Base-by-base conservation (phyloP, 2,113 vertebrate genomes). In the Antennarius striatus region DNA sequence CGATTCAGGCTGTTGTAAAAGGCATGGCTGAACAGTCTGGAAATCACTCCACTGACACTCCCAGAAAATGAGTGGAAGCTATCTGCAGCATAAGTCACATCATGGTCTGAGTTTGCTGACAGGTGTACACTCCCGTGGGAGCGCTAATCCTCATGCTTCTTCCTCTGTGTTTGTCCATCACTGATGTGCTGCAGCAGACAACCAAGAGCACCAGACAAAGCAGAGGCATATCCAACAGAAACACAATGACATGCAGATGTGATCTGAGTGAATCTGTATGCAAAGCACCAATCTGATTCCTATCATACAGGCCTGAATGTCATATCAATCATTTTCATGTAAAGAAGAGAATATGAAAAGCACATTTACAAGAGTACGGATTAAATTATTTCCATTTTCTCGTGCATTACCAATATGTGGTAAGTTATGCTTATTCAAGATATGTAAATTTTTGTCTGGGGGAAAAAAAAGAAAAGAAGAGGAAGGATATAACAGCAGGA, bases 321-420 rank as follows among this genome's bases (percentile, higher is more conserved):
- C 74, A 82, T 73, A 87, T 87, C 77, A 77, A 83, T 88, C 84
- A 87, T 89, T 84, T 88, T 73, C 80, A 85, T 88, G 68, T 77
- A 54, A 73, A 74, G 68, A 16, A 72, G 39, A 50, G 68, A 49
- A 79, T 74, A 77, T 77, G 66, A 56, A 75, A 86, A 56, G 54
- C 73, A 54, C 54, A 73, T 46, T 58, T 60, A 72, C 60, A 6
- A 28, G 60, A 15, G 57, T 57, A 14, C 3, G 68, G 63, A 51
- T 62, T 68, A 47, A 63, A 73, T 76, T 1, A 70, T 76, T 64
- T 60, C 50, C 68, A 73, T 71, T 61, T 58, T 59, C 42, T 11
- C 60, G 40, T 49, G 56, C 63, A 13, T 58, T 56, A 42, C n/a
- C 70, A 57, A 43, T 52, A 22, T 46, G 72, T 54, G 70, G 58